Evolutionary conservation across 2,888 invertebrate species (phyloP), one percentile per base, ranked within the genome.

Genomic region (Leptogaster cylindrica): DNA sequence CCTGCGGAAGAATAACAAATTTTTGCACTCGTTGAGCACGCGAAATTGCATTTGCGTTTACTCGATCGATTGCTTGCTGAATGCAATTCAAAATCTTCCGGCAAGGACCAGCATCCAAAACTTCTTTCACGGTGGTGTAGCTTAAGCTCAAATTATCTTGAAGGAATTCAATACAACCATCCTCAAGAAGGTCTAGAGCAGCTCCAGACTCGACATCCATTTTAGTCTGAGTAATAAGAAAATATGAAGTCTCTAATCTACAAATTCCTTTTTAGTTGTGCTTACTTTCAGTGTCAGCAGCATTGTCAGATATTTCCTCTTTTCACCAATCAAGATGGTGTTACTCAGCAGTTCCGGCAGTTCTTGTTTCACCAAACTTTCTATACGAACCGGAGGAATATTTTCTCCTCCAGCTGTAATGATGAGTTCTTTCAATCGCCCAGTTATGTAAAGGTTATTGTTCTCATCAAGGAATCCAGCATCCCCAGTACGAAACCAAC

Each of bases 331-430:
- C 31, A 96, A 84, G 77, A 95, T 88, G 2, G 90, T 92, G 81
- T 93, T 90, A 72, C 92, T 92, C 16, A 96, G 80, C 69, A 86
- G 85, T n/a, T n/a, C n/a, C 12, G 91, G 87, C 48, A 95, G 81
- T 76, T 91, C 89, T 4, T 86, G 82, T 76, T 91, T 90, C 14
- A 96, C 85, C 50, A 84, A 80, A 75, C 95, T 90, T 81, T 97
- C 96, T 73, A 95, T 93, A 28, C 89, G 86, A 20, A 94, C 89
- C 0, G 96, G 95, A 3, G 96, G 87, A 75, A 93, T 86, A 79
- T 96, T 96, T 83, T 96, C 96, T 28, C 96, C 96, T 27, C 96
- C 96, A 48, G 96, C 95, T 1, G 96, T 97, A 73, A 96, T 95
- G 51, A 96, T 83, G 46, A 96, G 78, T 80, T 96, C 96, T 87